Base-by-base conservation (phyloP, 1,140 invertebrate species). In the Dinothrombium tinctorium region DNA sequence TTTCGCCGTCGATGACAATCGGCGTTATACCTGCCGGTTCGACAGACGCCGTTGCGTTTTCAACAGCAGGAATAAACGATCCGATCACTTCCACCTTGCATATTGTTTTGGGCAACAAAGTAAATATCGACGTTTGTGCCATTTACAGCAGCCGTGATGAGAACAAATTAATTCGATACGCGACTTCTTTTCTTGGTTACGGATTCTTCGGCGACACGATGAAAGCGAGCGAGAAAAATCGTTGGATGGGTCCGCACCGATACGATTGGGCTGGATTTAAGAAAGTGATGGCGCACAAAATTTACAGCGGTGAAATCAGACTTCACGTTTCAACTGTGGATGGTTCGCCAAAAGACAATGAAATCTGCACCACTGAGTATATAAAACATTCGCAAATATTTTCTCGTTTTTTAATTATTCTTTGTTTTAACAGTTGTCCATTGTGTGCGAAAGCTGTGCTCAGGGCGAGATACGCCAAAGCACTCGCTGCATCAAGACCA, bases 171-270 rank as follows among this genome's bases (percentile, higher is more conserved):
- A 51, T 81, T 6, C 62, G 73, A 41, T 70, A 78, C 48, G 77
- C 72, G 50, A 73, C 77, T 8, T 77, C 78, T 45, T 71, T 83
- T 39, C 60, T 84, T 11, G 78, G 74, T 40, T 89, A 87, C 56
- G 82, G 82, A 9, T 86, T 79, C 54, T 66, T 87, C 47, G 83
- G 83, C 2, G 81, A 89, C 58, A 69, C 82, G 20, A 65, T 84
- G 2, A 63, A 67, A 40, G 73, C 80, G 46, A 83, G 78, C 53
- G 83, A 87, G 50, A 69, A 70, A 35, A 73, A 76, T 49, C 62
- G 82, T 9, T 86, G 78, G 74, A 75, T 89, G 72, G 82, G 82
- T 25, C 79, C 82, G n/a, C 67, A 69, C 43, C 59, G 82, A 46
- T 87, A 87, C 54, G 73, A 82, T 53, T 79, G 73, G 59, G 72